Evolutionary conservation across 2,888 invertebrate genomes (phyloP).

Genomic region (Diaperis boleti): DNA sequence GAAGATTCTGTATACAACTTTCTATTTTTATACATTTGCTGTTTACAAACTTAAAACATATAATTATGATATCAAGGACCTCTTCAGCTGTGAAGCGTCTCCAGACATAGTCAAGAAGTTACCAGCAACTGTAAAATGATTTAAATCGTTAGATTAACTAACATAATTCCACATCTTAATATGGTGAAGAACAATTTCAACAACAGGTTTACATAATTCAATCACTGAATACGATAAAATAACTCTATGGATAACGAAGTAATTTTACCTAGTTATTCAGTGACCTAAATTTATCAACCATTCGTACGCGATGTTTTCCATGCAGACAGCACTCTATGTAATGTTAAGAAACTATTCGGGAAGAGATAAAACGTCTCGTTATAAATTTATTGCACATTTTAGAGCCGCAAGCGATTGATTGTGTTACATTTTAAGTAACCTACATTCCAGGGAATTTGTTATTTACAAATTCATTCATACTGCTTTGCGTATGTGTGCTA

Average conservation of each 20-base stretch:
- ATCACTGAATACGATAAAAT: background rate
- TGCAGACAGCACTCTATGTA: conserved; percentile 13
- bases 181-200: background rate
- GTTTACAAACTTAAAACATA: conserved; percentile 11
- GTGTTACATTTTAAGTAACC: conserved; percentile 10
- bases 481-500: background rate
- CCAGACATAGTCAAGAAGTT: conserved; percentile 1
- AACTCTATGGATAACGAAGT: background rate
- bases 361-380: conserved; percentile 4
- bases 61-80: conserved; percentile 6
- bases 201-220: background rate
- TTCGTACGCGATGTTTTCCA: conserved; percentile 1
- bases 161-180: conserved; percentile 5
- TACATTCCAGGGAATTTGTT: no score
- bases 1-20: no score
- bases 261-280: conserved; percentile 10
- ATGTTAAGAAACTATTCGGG: conserved; percentile 9
- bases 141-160: conserved; percentile 16
- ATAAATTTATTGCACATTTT: conserved; percentile 12
- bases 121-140: conserved; percentile 17
- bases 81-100: conserved; percentile 13
- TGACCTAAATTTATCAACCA: conserved; percentile 21
- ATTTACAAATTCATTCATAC: no score
- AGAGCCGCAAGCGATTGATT: background rate
- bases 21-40: background rate